phyloP scores from a whole-genome alignment of 2,113 vertebrate species.

The Trochalopteron elliotii region DNA sequence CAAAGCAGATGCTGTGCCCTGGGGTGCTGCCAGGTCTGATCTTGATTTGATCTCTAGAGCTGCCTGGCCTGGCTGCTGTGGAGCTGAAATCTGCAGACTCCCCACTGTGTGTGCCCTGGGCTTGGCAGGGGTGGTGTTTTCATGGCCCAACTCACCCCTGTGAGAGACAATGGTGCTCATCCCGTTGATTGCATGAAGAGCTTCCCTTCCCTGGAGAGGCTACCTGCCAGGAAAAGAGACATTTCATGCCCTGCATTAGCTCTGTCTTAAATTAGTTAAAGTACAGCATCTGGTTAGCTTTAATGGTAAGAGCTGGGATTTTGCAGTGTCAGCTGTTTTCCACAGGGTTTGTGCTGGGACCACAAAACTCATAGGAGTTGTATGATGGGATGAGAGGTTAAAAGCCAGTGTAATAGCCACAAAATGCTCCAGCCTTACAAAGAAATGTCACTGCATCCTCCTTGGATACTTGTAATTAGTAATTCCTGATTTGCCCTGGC shows the following conservation, averaged over 20 bases:
- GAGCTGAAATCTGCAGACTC: neutral
- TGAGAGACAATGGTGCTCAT: neutral
- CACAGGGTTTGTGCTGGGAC: neutral
- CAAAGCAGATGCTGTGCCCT: neutral
- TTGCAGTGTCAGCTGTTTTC: neutral
- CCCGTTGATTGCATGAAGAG: neutral
- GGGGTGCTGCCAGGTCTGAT: neutral
- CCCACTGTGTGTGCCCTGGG: accelerated
- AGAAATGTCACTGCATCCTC: neutral
- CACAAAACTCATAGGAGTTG: neutral
- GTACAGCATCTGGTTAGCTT: neutral
- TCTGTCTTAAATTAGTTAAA: neutral
- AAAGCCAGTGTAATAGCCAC: neutral
- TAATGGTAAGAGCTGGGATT: neutral
- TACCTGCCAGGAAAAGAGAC: neutral
- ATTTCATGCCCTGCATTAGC: neutral
- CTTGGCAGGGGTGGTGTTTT: neutral
- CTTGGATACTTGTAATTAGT: neutral
- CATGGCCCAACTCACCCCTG: accelerated
- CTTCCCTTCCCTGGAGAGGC: neutral
- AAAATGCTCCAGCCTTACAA: neutral
- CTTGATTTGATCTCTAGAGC: neutral
- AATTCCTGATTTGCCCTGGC: neutral
- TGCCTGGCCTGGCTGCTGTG: neutral
- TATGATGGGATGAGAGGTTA: neutral